Evolutionary conservation across 2,888 invertebrate genomes (phyloP).

Genomic region (Vanessa cardui): DNA sequence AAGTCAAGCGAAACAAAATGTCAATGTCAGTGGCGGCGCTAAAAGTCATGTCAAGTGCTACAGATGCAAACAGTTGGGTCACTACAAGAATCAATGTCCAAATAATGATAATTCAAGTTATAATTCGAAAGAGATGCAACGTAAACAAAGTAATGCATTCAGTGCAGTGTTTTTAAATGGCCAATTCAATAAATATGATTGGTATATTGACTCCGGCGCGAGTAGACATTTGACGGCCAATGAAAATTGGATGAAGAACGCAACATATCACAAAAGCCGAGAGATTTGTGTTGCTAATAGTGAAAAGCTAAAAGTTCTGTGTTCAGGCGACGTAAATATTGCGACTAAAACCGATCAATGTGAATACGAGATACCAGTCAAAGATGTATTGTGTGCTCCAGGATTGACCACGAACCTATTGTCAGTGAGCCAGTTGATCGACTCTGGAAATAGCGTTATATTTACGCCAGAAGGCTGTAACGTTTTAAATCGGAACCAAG

Average conservation of each 20-base stretch:
- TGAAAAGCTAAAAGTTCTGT: neutral
- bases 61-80: neutral
- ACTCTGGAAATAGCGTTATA: neutral
- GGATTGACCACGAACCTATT: neutral
- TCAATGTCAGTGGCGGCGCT: neutral
- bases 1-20: neutral
- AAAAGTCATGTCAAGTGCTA: neutral
- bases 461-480: neutral
- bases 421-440: neutral
- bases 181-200: neutral
- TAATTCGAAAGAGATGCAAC: neutral
- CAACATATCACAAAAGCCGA: neutral
- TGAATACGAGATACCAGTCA: conserved; percentile 1
- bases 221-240: neutral
- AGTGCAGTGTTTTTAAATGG: conserved; percentile 1
- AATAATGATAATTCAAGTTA: neutral
- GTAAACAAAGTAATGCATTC: neutral
- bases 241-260: neutral
- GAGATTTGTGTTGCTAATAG: neutral
- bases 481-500: neutral
- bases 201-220: neutral
- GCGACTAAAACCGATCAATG: conserved; percentile 6
- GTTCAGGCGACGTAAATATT: conserved; percentile 6
- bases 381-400: conserved; percentile 9
- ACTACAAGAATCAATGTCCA: neutral